These are phyloP conservation scores for Drosophila oshimai DNA, from an alignment of 1,140 invertebrate species.

Conservation along the genomic window DNA sequence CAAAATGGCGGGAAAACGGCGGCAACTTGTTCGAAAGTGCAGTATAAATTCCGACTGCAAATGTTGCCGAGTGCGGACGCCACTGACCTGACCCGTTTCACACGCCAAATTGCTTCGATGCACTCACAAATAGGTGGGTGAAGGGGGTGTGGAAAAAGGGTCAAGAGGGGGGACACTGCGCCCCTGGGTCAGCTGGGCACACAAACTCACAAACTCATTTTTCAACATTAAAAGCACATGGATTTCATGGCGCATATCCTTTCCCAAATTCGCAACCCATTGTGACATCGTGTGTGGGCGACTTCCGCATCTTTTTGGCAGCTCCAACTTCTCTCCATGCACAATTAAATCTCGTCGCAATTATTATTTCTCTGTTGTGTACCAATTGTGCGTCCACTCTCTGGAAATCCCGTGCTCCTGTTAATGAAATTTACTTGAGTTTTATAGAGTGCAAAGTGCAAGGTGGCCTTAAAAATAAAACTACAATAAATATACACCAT, in stretches of 20 bases:
- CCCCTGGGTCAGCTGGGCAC: constrained; percentile 29
- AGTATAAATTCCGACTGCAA: constrained; percentile 56
- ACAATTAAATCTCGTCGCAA: constrained; percentile 71
- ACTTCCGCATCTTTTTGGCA: constrained; percentile 48
- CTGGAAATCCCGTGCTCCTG: constrained; percentile 11
- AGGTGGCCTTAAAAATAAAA: constrained; percentile 9
- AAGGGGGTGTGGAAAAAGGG: not conserved
- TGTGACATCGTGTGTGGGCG: constrained; percentile 18
- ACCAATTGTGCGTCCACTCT: constrained; percentile 9
- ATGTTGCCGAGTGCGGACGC: constrained; percentile 27
- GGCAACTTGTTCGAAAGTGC: constrained; percentile 64
- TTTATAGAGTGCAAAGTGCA: constrained; percentile 46
- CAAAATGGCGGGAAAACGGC: not conserved
- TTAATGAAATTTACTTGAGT: constrained; percentile 78
- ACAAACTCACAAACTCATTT: constrained; percentile 76
- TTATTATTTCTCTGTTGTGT: constrained; percentile 58
- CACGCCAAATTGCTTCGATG: constrained; percentile 77
- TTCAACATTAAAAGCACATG: constrained; percentile 78
- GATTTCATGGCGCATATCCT: constrained; percentile 69
- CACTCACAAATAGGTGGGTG: constrained; percentile 53
- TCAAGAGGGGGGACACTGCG: not conserved
- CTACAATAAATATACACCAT: constrained; percentile 3
- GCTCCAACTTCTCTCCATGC: constrained; percentile 38
- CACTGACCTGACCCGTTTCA: constrained; percentile 75
- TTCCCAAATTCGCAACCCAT: constrained; percentile 61